These are phyloP conservation scores for Hirudinaria manillensis DNA, from an alignment of 2,888 invertebrate species.

Conservation along the genomic window DNA sequence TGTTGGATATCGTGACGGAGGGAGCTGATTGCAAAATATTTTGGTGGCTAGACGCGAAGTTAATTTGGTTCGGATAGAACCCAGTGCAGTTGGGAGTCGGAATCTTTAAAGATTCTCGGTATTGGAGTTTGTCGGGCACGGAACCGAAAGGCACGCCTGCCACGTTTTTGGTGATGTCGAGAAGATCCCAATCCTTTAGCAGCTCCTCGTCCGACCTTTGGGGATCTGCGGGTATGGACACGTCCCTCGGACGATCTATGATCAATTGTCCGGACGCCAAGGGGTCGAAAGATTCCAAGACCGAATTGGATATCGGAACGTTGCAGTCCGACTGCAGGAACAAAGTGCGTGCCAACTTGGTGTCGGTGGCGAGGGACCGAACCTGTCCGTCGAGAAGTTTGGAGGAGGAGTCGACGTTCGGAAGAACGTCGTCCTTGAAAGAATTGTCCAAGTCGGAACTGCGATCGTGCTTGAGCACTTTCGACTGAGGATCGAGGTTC, in stretches of 20 bases:
- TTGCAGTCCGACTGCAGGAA: conserved; percentile 37
- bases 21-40: neutral
- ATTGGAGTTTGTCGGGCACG: too few relatives aligned
- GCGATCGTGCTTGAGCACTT: neutral
- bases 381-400: neutral
- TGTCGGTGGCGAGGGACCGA: neutral
- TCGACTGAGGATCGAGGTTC: neutral
- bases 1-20: neutral
- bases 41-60: too few relatives aligned
- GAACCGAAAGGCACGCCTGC: too few relatives aligned
- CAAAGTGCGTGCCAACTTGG: neutral
- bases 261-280: conserved; percentile 39
- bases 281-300: conserved; percentile 40
- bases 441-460: neutral
- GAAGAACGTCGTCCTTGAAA: neutral
- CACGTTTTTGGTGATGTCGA: neutral
- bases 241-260: conserved; percentile 31
- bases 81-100: too few relatives aligned
- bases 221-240: neutral
- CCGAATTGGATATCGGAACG: conserved; percentile 8
- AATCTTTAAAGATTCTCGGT: too few relatives aligned
- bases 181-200: conserved; percentile 26
- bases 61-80: too few relatives aligned
- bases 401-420: neutral
- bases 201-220: conserved; percentile 14